Conservation (phyloP, 2,797 vertebrate species). For the Malurus leucopterus region DNA sequence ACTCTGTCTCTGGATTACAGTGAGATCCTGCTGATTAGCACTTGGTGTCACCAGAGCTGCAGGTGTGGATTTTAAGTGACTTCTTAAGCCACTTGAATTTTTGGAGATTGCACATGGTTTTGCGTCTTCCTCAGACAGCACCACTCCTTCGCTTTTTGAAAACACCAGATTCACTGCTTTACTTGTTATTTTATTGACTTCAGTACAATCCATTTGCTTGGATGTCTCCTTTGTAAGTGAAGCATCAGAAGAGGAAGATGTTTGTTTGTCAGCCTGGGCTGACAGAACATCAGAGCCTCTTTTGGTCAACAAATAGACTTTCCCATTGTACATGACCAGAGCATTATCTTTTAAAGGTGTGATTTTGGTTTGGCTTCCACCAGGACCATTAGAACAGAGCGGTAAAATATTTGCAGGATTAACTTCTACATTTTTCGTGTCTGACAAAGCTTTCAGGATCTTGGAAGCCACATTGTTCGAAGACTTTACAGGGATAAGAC, state of each 20-base stretch:
- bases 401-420: slow-evolving; percentile 49
- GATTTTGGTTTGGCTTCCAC: slow-evolving; percentile 48
- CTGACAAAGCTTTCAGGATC: slow-evolving; percentile 70
- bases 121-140: slow-evolving; percentile 22
- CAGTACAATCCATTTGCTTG: slow-evolving; percentile 32
- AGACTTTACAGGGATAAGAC: slow-evolving; percentile 73
- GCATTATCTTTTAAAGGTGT: slow-evolving; percentile 70
- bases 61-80: slow-evolving; percentile 32
- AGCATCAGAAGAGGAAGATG: slow-evolving; percentile 40
- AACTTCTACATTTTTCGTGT: slow-evolving; percentile 33
- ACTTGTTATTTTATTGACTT: slow-evolving; percentile 59
- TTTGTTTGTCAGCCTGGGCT: slow-evolving; percentile 37
- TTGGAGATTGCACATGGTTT: neutral
- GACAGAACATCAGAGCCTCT: slow-evolving; percentile 53
- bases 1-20: slow-evolving; percentile 32
- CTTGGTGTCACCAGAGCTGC: neutral
- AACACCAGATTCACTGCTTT: slow-evolving; percentile 70
- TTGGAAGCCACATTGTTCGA: slow-evolving; percentile 72
- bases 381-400: neutral
- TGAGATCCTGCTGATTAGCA: slow-evolving; percentile 6
- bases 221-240: slow-evolving; percentile 43
- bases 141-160: slow-evolving; percentile 62
- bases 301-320: slow-evolving; percentile 70
- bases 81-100: slow-evolving; percentile 1
- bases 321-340: slow-evolving; percentile 74